Evolutionary conservation across 2,797 vertebrate genomes (phyloP).

Genomic region (Catamblyrhynchus diadema): DNA sequence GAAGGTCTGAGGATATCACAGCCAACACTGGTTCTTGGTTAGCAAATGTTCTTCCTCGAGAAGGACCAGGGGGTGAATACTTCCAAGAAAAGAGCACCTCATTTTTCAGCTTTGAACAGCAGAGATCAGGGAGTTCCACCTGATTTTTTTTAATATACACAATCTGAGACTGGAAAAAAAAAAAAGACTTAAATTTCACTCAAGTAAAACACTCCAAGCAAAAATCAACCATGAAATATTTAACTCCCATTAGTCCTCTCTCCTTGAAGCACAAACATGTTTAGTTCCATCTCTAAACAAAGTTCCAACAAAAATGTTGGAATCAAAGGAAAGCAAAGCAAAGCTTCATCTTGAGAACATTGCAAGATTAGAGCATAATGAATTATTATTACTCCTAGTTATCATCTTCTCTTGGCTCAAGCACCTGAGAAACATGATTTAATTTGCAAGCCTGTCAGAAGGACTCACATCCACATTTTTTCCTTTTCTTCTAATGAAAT

Average conservation of each 20-base stretch:
- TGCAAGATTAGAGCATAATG: neutral
- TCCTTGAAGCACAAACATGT: neutral
- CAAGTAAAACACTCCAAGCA: neutral
- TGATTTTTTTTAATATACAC: neutral
- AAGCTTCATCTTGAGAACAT: neutral
- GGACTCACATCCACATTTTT: neutral
- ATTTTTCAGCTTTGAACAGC: neutral
- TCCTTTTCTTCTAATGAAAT: neutral
- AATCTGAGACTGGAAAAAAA: neutral
- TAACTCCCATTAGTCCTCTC: neutral
- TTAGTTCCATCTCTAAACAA: neutral
- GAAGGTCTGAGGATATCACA: neutral
- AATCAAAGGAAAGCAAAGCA: neutral
- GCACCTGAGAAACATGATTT: constrained; percentile 7
- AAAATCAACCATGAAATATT: neutral
- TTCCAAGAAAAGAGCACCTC: neutral
- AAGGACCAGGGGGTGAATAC: neutral
- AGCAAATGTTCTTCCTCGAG: neutral
- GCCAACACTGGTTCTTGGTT: neutral
- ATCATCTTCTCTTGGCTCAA: constrained; percentile 21
- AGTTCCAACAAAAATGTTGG: neutral
- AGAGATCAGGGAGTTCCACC: neutral
- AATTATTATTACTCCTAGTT: neutral
- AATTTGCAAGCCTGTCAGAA: neutral
- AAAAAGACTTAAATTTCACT: neutral